phyloP scores from a whole-genome alignment of 2,113 vertebrate genomes.

The Carassius auratus region DNA sequence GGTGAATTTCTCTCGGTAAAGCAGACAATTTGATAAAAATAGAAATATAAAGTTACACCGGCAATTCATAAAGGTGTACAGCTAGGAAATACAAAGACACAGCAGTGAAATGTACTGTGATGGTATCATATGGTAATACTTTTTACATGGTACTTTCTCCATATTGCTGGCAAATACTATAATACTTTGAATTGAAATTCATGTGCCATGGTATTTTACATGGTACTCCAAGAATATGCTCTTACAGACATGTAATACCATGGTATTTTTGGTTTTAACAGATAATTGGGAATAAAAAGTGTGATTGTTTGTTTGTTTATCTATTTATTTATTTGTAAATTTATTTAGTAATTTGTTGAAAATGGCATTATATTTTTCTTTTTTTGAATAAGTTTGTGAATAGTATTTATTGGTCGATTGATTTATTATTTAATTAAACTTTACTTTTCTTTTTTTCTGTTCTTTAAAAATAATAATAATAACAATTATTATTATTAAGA shows the following conservation, averaged over 20 bases:
- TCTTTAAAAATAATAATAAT: too few species aligned
- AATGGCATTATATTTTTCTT: too few species aligned
- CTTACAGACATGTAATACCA: neutral
- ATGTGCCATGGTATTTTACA: neutral
- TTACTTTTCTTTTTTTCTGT: too few species aligned
- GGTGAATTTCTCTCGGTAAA: neutral
- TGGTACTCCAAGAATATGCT: neutral
- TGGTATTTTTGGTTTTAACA: neutral
- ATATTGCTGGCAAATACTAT: neutral
- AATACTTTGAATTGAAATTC: neutral
- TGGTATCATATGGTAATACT: neutral
- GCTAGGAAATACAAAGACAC: neutral
- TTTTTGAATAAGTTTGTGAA: too few species aligned
- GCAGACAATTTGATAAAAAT: constrained; percentile 12
- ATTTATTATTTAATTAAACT: too few species aligned
- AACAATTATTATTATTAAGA: too few species aligned
- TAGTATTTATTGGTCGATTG: too few species aligned
- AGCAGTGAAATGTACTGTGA: neutral
- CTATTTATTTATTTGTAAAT: too few species aligned
- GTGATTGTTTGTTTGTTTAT: neutral
- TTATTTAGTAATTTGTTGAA: too few species aligned
- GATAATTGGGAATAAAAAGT: neutral
- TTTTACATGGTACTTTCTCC: neutral
- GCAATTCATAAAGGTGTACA: neutral
- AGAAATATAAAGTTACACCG: neutral